A percentile compares a stretch with the other conserved stretches of the same genome.
phyloP scores from a whole-genome alignment of 1,140 invertebrate genomes.

The Zelostemma sp. region DNA sequence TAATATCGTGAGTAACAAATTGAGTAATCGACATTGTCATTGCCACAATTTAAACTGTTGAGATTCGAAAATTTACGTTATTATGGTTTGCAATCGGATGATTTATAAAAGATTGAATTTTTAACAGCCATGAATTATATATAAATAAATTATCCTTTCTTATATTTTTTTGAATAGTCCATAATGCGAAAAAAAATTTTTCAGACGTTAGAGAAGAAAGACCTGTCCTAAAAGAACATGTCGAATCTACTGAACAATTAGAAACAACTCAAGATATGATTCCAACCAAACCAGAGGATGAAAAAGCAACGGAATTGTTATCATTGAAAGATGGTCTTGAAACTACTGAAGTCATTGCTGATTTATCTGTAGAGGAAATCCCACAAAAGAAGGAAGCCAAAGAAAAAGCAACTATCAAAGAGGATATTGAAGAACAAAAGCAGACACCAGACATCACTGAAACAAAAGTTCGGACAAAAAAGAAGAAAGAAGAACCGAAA shows the following conservation, averaged over 20 bases:
- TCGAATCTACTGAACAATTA: no score
- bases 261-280: no score
- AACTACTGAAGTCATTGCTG: conserved; percentile 13
- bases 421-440: conserved; percentile 56
- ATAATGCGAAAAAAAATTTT: background rate
- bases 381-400: conserved; percentile 53
- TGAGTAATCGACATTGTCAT: no score
- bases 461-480: conserved; percentile 51
- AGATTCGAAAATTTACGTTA: no score
- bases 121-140: background rate
- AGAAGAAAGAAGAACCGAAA: conserved; percentile 61
- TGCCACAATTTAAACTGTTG: no score
- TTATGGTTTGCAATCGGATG: no score
- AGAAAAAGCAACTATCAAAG: conserved; percentile 48
- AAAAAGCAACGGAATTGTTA: conserved; percentile 47
- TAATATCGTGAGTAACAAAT: no score
- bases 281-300: conserved; percentile 12
- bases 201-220: no score
- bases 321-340: conserved; percentile 43
- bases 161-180: background rate
- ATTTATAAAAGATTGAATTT: no score
- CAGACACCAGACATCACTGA: conserved; percentile 20
- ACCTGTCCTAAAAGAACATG: no score
- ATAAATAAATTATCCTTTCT: no score
- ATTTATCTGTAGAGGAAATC: conserved; percentile 33